These are phyloP conservation scores for Argyrosomus japonicus DNA, from an alignment of 2,113 vertebrate species.

Conservation along the genomic window DNA sequence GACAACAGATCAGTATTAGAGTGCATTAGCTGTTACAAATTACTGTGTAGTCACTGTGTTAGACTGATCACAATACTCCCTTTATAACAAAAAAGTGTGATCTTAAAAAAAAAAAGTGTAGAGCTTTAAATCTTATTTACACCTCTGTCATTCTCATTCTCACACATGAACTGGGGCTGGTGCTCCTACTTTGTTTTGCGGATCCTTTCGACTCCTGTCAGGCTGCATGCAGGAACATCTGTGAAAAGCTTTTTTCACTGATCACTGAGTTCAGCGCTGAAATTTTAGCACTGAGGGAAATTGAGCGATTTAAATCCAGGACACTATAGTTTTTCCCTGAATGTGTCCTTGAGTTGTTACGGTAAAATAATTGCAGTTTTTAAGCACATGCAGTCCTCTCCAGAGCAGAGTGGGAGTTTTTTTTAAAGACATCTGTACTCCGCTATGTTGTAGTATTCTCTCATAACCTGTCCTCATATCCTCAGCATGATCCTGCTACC, in stretches of 20 bases:
- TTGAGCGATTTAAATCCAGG: not conserved
- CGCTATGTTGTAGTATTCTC: not conserved
- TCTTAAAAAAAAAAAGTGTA: no score
- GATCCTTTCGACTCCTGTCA: not conserved
- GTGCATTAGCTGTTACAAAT: no score
- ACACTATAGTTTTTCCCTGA: not conserved
- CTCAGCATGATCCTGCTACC: not conserved
- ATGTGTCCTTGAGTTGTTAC: not conserved
- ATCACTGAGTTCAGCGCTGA: constrained; percentile 3
- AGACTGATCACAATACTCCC: no score
- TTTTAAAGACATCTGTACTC: not conserved
- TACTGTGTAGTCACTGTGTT: no score
- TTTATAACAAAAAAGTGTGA: no score
- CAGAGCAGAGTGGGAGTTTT: not conserved
- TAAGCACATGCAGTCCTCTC: not conserved
- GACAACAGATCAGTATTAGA: no score
- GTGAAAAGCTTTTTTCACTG: not conserved
- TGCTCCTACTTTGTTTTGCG: not conserved
- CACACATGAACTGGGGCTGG: not conserved
- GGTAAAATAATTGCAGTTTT: not conserved
- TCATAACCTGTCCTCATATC: not conserved
- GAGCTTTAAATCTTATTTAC: no score
- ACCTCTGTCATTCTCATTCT: not conserved
- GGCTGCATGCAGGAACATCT: not conserved
- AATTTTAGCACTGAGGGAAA: not conserved